Evolutionary conservation across 1,140 invertebrate genomes (phyloP).

Genomic region (Holcopasites calliopsidis): DNA sequence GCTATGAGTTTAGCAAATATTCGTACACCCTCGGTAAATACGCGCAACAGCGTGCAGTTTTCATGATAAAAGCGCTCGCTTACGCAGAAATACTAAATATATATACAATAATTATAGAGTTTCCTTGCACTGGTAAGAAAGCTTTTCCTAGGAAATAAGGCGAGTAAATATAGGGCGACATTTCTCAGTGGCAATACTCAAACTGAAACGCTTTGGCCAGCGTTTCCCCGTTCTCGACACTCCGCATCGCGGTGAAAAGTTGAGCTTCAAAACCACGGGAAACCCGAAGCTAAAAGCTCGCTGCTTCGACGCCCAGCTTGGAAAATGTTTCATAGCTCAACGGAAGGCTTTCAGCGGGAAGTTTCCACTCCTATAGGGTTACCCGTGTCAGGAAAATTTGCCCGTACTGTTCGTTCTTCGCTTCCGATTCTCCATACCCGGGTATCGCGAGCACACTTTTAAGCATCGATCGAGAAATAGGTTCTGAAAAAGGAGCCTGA

Average conservation of each 20-base stretch:
- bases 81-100: too few relatives aligned
- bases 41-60: too few relatives aligned
- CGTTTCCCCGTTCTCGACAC: background rate
- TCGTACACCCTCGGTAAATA: background rate
- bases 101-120: background rate
- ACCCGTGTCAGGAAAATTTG: slow-evolving; percentile 27
- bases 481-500: background rate
- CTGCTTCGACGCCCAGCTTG: slow-evolving; percentile 14
- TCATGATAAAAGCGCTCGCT: too few relatives aligned
- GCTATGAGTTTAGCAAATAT: background rate
- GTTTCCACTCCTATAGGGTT: slow-evolving; percentile 42
- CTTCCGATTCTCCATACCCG: background rate
- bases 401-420: background rate
- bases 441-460: background rate
- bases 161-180: slow-evolving; percentile 12
- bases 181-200: slow-evolving; percentile 13
- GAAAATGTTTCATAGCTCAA: slow-evolving; percentile 44
- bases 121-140: background rate
- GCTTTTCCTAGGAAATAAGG: too few relatives aligned
- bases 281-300: slow-evolving; percentile 54
- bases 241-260: slow-evolving; percentile 38
- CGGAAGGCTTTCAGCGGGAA: slow-evolving; percentile 41
- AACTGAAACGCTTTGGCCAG: background rate
- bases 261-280: slow-evolving; percentile 29
- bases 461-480: slow-evolving; percentile 5